phyloP scores from a whole-genome alignment of 2,113 vertebrate genomes.

The Sprattus sprattus region DNA sequence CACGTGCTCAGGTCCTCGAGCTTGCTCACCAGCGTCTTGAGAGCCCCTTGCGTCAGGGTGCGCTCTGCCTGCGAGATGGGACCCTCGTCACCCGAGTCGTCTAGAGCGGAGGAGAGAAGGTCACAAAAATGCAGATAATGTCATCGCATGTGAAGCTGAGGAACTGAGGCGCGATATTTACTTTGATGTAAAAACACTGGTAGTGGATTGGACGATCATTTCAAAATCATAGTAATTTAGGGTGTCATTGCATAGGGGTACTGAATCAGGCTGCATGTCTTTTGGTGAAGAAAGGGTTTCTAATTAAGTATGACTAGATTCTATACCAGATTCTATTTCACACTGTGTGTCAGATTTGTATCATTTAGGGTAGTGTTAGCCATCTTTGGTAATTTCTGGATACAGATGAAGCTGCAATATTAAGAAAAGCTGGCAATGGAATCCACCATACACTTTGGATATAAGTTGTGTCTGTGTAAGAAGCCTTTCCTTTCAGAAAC shows the following conservation, averaged over 20 bases:
- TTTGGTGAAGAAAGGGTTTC: neutral
- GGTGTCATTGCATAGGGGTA: neutral
- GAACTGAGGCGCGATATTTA: neutral
- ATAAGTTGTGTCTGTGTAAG: too few relatives aligned
- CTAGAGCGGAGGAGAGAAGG: constrained; percentile 58
- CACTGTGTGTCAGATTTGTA: neutral
- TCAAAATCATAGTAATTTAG: neutral
- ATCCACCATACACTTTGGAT: neutral
- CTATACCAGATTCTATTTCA: neutral
- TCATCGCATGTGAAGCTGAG: neutral
- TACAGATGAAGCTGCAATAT: neutral
- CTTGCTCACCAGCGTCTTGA: constrained; percentile 84
- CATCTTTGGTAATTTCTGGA: neutral
- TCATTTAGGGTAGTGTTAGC: neutral
- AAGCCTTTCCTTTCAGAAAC: neutral
- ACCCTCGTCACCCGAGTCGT: constrained; percentile 94
- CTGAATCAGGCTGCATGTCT: neutral
- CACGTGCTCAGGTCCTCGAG: constrained; percentile 91
- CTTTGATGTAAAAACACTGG: neutral
- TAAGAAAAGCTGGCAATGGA: neutral
- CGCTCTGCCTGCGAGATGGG: constrained; percentile 81
- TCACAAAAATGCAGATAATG: neutral
- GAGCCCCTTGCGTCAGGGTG: constrained; percentile 76
- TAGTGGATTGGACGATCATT: neutral
- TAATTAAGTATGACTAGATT: neutral